Evolutionary conservation across 2,113 vertebrate genomes (phyloP), one percentile per base, ranked within the genome.

Genomic region (Xiphias gladius): DNA sequence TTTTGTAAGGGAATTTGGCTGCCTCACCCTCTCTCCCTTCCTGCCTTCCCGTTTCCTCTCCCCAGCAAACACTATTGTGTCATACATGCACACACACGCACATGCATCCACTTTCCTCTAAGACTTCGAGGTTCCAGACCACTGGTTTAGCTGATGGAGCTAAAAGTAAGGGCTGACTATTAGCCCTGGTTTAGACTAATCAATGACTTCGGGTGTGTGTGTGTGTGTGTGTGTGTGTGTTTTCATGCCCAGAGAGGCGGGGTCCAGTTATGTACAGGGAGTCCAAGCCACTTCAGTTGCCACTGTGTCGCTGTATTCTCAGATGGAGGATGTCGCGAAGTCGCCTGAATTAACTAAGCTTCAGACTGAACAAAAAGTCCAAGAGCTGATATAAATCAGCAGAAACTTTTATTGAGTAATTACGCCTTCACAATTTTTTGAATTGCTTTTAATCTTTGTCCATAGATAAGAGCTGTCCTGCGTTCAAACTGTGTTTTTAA

Each of bases 131-230:
- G 84, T 88, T 90, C 71, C 86, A 87, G 77, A 86, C 55, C 73
- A 78, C 52, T 89, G 77, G 86, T 92, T 93, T 86, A 87, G 92
- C 92, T 93, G 92, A 93, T 92, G 69, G 78, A 59, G 90, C 90
- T 74, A 84, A 92, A 92, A 73, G 63, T 88, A 91, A 92, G 6
- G 67, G 90, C 91, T 93, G 91, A 92, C 88, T 80, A 84, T 88
- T 88, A 80, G 84, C 71, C 63, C 84, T 76, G 82, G 48, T 80
- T 70, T 80, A 63, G 61, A 79, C 73, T 82, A 89, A 94, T 94
- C 91, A 87, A 93, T 93, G 85, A 70, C 50, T 73, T 83, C 46
- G 86, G 26, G 39, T 62, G 46, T 82, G 65, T 85, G 80, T 84
- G 72, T 77, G 48, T 78, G 57, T 71, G 57, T 83, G 66, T 66